Evolutionary conservation across 2,888 invertebrate species (phyloP).

Genomic region (Heteropelma amictum): DNA sequence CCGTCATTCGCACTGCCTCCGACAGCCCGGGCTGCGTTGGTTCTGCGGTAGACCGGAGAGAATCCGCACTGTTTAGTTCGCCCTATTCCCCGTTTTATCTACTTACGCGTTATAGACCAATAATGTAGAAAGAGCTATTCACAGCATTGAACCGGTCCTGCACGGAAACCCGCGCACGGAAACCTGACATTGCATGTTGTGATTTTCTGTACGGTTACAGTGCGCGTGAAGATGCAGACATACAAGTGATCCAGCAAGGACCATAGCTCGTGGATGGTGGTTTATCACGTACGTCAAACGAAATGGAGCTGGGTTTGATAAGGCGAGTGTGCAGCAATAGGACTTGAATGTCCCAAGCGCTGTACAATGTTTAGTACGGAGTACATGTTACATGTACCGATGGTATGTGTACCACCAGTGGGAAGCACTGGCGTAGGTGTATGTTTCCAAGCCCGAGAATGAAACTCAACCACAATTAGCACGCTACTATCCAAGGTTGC

Average conservation of each 20-base stretch:
- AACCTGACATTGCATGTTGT: background rate
- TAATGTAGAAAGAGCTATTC: slow-evolving; percentile 16
- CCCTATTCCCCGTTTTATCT: slow-evolving; percentile 19
- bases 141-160: background rate
- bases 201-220: background rate
- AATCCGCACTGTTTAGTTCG: slow-evolving; percentile 4
- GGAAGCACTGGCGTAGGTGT: background rate
- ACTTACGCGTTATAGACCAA: slow-evolving; percentile 36
- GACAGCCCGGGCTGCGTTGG: background rate
- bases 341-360: slow-evolving; percentile 1
- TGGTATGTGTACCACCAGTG: slow-evolving; percentile 18
- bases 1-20: slow-evolving; percentile 31
- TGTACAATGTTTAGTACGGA: slow-evolving; percentile 3
- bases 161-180: too few species aligned
- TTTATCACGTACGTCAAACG: slow-evolving; percentile 57
- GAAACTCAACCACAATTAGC: slow-evolving; percentile 72
- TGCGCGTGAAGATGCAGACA: background rate
- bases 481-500: slow-evolving; percentile 51
- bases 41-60: slow-evolving; percentile 15
- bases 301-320: slow-evolving; percentile 18
- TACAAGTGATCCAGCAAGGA: background rate
- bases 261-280: background rate
- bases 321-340: background rate
- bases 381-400: background rate
- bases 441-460: slow-evolving; percentile 63